Conservation (phyloP, 2,113 vertebrate genomes). For the Muntiacus reevesi region DNA sequence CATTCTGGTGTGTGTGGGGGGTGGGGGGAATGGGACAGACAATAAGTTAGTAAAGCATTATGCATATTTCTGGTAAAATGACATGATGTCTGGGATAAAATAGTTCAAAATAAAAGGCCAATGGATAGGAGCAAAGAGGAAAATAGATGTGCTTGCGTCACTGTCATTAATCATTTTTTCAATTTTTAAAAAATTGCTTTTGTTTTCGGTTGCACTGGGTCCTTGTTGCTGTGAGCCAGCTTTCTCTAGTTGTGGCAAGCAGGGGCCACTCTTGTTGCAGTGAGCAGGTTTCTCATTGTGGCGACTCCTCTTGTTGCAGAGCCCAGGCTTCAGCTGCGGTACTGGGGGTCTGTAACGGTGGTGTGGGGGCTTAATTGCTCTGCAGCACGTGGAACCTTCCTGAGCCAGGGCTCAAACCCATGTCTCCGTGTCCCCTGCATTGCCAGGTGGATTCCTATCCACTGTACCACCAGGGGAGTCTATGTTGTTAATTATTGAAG, state of each 20-base stretch:
- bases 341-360: background rate
- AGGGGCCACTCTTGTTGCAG: background rate
- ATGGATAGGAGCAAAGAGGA: background rate
- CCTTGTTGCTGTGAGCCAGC: background rate
- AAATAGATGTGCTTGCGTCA: background rate
- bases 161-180: background rate
- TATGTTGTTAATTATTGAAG: background rate
- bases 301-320: background rate
- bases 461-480: background rate
- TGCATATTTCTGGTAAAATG: background rate
- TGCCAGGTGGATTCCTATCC: background rate
- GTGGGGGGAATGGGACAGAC: background rate
- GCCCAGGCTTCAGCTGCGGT: background rate
- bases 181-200: background rate
- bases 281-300: background rate
- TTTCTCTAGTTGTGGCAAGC: background rate
- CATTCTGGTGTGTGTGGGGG: background rate
- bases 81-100: background rate
- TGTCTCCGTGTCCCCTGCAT: background rate
- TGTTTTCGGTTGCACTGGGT: background rate
- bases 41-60: background rate
- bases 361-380: background rate
- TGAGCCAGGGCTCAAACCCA: background rate
- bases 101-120: background rate
- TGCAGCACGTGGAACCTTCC: background rate